Evolutionary conservation across 1,140 invertebrate species (phyloP), one percentile per base, ranked within the genome.

Genomic region (Lysiphlebus fabarum): DNA sequence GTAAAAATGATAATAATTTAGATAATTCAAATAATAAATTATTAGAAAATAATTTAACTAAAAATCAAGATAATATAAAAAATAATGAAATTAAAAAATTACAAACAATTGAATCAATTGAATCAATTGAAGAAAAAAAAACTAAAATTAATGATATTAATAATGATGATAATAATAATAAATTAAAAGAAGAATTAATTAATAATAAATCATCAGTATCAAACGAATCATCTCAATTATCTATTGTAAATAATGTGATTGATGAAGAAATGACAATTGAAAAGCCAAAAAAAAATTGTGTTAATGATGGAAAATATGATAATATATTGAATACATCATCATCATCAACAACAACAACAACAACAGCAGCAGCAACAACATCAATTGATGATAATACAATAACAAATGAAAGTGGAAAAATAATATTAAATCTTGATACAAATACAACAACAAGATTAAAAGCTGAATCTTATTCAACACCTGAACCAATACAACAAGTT

Each of bases 361-460:
- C 17, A 26, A 2, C 17, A 26, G 0, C 1, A 2, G 67, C 11
- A 59, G 67, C 17, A 49, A 33, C 10, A 4, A 57, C 63, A 4
- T 65, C 6, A 62, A 67, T 38, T 51, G 47, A 53, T 2, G 56
- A 60, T 26, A 56, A n/a, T 36, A 55, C 42, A 26, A 50, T 64
- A 55, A 47, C 61, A 61, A 36, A 65, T 6, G 74, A 75, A 17
- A 74, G 56, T 50, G 74, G 74, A 43, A 79, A 79, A 48, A 78
- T 80, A 12, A 66, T 79, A 12, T 57, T 80, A n/a, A 80, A 80
- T 58, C 58, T 80, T 4, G 77, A 79, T 47, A 80, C 77, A 1
- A 77, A 80, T 37, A 80, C 72, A 2, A 77, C 77, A 14, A 78
- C 76, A 7, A 75, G 75, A 0, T 70, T 79, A 71, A 78, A 77